These are phyloP conservation scores for Hyperoplus immaculatus DNA, from an alignment of 2,797 vertebrate species.

Conservation along the genomic window DNA sequence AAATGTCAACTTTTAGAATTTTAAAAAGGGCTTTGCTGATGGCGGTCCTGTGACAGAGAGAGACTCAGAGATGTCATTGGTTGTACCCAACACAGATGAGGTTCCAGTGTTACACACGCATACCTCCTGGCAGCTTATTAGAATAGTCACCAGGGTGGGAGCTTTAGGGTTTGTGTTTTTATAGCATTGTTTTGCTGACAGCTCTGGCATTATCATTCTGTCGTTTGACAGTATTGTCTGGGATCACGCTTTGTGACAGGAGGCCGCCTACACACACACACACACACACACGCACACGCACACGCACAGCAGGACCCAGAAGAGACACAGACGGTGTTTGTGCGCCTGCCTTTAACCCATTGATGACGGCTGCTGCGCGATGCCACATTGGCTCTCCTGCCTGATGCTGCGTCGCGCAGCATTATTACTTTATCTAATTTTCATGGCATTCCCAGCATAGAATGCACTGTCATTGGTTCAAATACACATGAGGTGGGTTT, in stretches of 20 bases:
- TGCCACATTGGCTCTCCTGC: too few species aligned
- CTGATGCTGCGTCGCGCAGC: too few species aligned
- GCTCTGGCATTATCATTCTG: conserved; percentile 30
- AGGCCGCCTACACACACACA: conserved; percentile 6
- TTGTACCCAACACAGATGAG: conserved; percentile 33
- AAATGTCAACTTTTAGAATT: conserved; percentile 26
- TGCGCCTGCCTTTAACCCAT: conserved; percentile 28
- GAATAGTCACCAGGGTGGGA: conserved; percentile 19
- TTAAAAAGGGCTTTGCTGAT: conserved; percentile 19
- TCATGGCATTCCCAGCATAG: too few species aligned
- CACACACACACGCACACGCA: background rate
- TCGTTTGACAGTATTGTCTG: conserved; percentile 25
- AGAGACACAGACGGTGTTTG: conserved; percentile 8
- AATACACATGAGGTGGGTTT: too few species aligned
- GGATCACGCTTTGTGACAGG: conserved; percentile 17
- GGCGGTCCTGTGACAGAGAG: conserved; percentile 17
- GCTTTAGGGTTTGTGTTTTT: conserved; percentile 40
- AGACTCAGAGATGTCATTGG: conserved; percentile 43
- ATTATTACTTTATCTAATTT: too few species aligned
- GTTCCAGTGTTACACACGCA: background rate
- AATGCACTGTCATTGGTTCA: too few species aligned
- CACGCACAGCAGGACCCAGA: background rate
- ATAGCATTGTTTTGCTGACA: conserved; percentile 29
- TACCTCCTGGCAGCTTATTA: background rate
- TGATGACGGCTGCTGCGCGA: too few species aligned